phyloP scores from a whole-genome alignment of 2,797 vertebrate species.

The Enteromius unitaeniatus region DNA sequence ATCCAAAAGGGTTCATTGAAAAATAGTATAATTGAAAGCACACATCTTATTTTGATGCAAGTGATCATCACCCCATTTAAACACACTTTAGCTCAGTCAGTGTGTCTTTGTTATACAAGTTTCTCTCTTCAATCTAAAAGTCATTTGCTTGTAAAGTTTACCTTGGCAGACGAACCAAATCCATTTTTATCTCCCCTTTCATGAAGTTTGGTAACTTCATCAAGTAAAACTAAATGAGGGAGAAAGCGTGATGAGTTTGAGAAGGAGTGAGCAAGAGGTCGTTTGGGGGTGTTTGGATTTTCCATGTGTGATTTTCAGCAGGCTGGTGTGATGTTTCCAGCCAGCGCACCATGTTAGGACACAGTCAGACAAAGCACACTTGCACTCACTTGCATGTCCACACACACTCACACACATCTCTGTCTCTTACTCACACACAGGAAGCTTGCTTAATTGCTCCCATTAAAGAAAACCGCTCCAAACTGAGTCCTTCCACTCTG shows the following conservation, averaged over 20 bases:
- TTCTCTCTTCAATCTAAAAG: background rate
- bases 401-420: background rate
- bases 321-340: constrained; percentile 62
- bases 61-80: background rate
- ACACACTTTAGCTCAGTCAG: background rate
- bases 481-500: constrained; percentile 34
- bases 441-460: constrained; percentile 59
- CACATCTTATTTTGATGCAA: background rate
- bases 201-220: constrained; percentile 12
- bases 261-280: constrained; percentile 17
- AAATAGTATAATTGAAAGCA: background rate
- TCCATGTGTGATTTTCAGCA: constrained; percentile 60
- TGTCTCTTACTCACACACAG: constrained; percentile 25
- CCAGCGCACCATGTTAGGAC: constrained; percentile 33
- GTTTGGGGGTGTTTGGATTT: constrained; percentile 55
- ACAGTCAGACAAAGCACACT: constrained; percentile 33
- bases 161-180: background rate
- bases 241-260: background rate
- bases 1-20: background rate
- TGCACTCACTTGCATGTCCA: background rate
- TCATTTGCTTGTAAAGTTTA: background rate
- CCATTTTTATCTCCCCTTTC: background rate
- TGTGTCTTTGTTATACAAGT: background rate
- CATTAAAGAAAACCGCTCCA: constrained; percentile 53
- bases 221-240: constrained; percentile 21